A percentile compares a stretch with the other conserved stretches of the same genome.
phyloP scores from a whole-genome alignment of 2,888 invertebrate species.

The Pterostichus madidus region DNA sequence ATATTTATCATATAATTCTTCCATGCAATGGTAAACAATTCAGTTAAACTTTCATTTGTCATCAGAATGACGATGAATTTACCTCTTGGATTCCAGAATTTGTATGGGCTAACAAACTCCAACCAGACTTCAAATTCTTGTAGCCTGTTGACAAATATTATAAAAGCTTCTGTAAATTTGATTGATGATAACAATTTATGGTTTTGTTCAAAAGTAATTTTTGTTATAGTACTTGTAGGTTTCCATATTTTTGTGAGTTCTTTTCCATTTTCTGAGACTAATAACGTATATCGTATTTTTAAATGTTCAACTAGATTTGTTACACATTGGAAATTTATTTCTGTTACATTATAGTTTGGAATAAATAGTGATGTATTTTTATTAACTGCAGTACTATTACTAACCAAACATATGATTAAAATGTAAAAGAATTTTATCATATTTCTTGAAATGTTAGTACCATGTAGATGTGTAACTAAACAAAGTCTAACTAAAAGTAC shows the following conservation, averaged over 20 bases:
- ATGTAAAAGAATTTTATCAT: too few relatives aligned
- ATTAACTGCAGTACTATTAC: too few relatives aligned
- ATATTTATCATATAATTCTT: slow-evolving; percentile 44
- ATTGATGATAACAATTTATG: background rate
- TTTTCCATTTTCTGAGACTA: slow-evolving; percentile 6
- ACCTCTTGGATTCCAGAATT: slow-evolving; percentile 42
- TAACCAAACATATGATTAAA: too few relatives aligned
- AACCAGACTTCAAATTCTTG: slow-evolving; percentile 16
- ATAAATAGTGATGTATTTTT: too few relatives aligned
- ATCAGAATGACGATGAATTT: slow-evolving; percentile 15
- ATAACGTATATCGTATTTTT: background rate
- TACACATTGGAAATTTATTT: too few relatives aligned
- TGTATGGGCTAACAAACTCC: background rate
- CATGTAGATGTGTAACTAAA: too few relatives aligned
- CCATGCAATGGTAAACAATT: slow-evolving; percentile 30
- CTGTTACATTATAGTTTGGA: too few relatives aligned
- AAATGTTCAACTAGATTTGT: too few relatives aligned
- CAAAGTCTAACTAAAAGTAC: too few relatives aligned
- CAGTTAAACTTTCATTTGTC: slow-evolving; percentile 19
- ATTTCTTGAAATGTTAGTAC: too few relatives aligned
- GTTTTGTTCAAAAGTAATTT: background rate
- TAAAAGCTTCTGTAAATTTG: background rate
- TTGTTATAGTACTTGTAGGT: slow-evolving; percentile 11
- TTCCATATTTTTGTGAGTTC: slow-evolving; percentile 11
- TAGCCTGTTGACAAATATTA: slow-evolving; percentile 3